Percentiles rank a stretch among this genome's conserved stretches.
Evolutionary conservation across 2,113 vertebrate species (phyloP).

Genomic region (Strigops habroptila): DNA sequence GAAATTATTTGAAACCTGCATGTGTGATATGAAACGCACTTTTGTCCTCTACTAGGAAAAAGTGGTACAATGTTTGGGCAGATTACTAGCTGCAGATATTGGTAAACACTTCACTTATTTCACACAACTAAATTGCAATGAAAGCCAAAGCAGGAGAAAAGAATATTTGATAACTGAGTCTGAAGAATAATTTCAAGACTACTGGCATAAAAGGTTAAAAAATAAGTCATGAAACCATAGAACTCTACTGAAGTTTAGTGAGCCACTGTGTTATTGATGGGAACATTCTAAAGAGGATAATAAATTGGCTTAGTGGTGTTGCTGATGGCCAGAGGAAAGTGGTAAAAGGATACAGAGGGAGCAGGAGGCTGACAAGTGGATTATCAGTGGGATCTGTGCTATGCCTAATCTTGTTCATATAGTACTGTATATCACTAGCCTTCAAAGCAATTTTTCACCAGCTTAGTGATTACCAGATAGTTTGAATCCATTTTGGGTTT

Average conservation of each 20-base stretch:
- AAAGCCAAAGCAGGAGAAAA: neutral
- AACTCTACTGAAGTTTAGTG: conserved; percentile 1
- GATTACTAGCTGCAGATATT: neutral
- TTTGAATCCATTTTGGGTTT: neutral
- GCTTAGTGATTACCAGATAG: neutral
- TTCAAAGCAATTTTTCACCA: neutral
- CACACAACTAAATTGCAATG: neutral
- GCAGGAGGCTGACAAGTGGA: neutral
- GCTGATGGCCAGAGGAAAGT: neutral
- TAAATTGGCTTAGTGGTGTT: conserved; percentile 52
- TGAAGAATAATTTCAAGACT: conserved; percentile 27
- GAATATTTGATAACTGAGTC: neutral
- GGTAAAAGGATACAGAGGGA: conserved; percentile 7
- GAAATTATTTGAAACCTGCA: neutral
- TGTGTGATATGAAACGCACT: neutral
- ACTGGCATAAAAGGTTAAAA: neutral
- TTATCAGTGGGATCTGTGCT: neutral
- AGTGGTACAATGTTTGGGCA: neutral
- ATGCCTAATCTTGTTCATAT: neutral
- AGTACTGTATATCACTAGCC: neutral
- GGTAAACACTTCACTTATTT: neutral
- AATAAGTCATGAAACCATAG: conserved; percentile 9
- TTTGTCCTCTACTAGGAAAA: neutral
- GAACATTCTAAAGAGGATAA: conserved; percentile 61
- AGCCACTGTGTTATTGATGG: conserved; percentile 16